phyloP scores from a whole-genome alignment of 2,113 vertebrate species.

The Dicentrarchus labrax region DNA sequence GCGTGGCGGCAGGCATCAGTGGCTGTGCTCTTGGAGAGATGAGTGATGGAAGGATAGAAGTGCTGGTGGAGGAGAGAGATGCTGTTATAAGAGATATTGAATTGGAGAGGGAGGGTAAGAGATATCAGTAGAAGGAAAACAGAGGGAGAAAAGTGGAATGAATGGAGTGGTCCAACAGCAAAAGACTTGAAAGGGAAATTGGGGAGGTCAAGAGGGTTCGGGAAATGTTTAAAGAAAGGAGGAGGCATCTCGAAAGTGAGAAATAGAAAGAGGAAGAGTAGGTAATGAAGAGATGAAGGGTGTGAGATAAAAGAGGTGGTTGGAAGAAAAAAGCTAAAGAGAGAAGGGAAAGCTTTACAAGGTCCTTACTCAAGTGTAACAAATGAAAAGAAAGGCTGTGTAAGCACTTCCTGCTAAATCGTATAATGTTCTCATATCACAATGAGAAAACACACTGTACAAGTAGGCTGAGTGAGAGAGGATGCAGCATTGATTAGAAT shows the following conservation, averaged over 20 bases:
- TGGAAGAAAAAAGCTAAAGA: constrained; percentile 11
- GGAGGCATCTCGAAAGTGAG: not conserved
- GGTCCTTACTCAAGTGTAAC: not conserved
- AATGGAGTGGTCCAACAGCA: constrained; percentile 31
- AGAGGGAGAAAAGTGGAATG: constrained; percentile 8
- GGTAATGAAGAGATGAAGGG: constrained; percentile 19
- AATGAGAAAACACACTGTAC: not conserved
- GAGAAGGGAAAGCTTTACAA: not conserved
- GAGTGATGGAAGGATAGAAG: constrained; percentile 67
- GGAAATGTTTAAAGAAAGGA: constrained; percentile 44
- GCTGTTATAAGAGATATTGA: constrained; percentile 37
- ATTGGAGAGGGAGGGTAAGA: constrained; percentile 22
- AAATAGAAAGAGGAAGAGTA: not conserved
- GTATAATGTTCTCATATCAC: not conserved
- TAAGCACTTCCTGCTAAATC: constrained; percentile 26
- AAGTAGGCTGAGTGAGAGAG: not conserved
- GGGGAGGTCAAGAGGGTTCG: constrained; percentile 42
- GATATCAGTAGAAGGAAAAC: constrained; percentile 16
- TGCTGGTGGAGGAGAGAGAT: constrained; percentile 59
- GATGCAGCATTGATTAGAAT: constrained; percentile 12
- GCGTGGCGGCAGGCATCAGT: constrained; percentile 62
- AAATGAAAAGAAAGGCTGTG: constrained; percentile 21
- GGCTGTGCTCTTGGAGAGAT: constrained; percentile 62
- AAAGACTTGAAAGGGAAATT: constrained; percentile 22
- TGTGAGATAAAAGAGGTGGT: constrained; percentile 32